These are phyloP conservation scores for Ailurus styani DNA, from an alignment of 2,113 vertebrate species.

Conservation along the genomic window DNA sequence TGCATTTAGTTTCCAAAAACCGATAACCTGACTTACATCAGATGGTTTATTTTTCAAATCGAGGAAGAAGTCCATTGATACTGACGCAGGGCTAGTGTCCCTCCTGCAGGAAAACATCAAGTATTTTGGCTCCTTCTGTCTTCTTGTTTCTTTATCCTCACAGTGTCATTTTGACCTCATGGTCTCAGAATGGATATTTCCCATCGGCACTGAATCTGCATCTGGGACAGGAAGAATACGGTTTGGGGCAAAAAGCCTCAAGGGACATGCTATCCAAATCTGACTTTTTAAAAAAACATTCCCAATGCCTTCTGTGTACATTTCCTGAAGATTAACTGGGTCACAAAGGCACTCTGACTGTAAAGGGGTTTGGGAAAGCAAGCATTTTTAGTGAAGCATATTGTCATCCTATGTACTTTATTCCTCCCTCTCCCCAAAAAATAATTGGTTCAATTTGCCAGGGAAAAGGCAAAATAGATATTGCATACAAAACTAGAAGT, in stretches of 20 bases:
- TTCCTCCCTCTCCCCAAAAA: fast-evolving
- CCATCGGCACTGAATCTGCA: background rate
- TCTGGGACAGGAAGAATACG: background rate
- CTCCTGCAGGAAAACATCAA: background rate
- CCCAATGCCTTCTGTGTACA: background rate
- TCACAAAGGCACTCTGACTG: background rate
- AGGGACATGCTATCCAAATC: background rate
- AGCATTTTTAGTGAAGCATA: background rate
- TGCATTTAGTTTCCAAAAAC: background rate
- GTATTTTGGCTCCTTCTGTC: background rate
- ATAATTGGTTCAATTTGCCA: background rate
- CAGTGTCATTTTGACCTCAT: background rate
- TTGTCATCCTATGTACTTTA: background rate
- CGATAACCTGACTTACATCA: background rate
- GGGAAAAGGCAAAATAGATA: background rate
- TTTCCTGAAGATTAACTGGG: background rate
- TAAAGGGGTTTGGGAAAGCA: background rate
- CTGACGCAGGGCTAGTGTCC: background rate
- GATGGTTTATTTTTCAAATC: background rate
- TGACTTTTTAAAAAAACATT: background rate
- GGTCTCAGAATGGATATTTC: background rate
- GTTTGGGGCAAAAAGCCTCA: background rate
- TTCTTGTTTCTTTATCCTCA: background rate
- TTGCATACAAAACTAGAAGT: background rate
- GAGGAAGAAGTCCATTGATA: background rate